Base-by-base conservation (phyloP, 2,888 invertebrate genomes). In the Caradrina clavipalpis region DNA sequence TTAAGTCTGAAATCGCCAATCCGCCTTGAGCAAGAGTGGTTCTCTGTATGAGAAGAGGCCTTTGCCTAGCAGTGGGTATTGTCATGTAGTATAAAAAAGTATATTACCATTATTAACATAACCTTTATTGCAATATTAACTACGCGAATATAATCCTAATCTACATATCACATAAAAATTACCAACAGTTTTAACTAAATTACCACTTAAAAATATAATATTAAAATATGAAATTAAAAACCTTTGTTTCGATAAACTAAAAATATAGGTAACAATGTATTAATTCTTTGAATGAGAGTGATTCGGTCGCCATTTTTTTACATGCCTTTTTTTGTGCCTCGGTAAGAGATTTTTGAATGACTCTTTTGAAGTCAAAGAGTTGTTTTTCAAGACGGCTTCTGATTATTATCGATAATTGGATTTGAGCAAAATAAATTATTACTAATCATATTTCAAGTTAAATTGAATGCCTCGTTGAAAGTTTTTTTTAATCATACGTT, bases 101-200 rank as follows among this genome's bases (percentile, higher is more conserved):
- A 35, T 3, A 7, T 7, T 35, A 7, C 6, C 7, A 8, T 35
- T 35, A 35, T n/a, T 13, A 13, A 42, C 10, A 42, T 42, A 42
- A 35, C 4, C 35, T 42, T 42, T 55, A 31, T 11, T 66, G 73
- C 56, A 64, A 2, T 56, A 63, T 69, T 65, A 70, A 66, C 68
- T 66, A 56, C 31, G 11, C 69, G 59, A 65, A 81, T 56, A 72
- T 26, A 0, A 8, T 0, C 50, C 69, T 84, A 76, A 59, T 72
- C 90, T 92, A 92, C 74, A 88, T 93, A 93, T 93, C 93, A 93
- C 93, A 93, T 92, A 91, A 90, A 82, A 86, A 87, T 87, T 89
- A 88, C 84, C 85, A 86, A 87, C 80, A 82, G 84, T 86, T 21
- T 15, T 79, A 87, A 83, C 85, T 87, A 83, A 83, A 71, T 54